phyloP scores from a whole-genome alignment of 2,888 invertebrate genomes.

The Dermolepida albohirtum region DNA sequence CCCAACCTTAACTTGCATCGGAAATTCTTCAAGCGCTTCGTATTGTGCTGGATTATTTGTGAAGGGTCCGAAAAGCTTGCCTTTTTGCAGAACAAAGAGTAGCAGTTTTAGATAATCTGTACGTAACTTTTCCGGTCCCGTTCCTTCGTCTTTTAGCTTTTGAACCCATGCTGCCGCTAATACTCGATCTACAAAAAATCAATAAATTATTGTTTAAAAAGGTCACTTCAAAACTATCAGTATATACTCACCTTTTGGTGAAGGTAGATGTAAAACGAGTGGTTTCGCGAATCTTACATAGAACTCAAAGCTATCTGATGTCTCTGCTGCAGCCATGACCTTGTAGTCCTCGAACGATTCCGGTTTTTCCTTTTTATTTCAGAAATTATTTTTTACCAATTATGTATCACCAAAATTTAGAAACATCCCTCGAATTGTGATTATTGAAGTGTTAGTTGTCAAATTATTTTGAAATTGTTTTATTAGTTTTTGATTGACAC shows the following conservation, averaged over 20 bases:
- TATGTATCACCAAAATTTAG: constrained; percentile 47
- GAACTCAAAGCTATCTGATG: constrained; percentile 60
- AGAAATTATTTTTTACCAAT: constrained; percentile 36
- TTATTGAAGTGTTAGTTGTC: constrained; percentile 43
- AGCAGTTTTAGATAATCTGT: constrained; percentile 65
- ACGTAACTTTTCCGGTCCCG: constrained; percentile 56
- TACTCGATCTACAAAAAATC: constrained; percentile 59
- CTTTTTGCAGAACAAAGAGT: constrained; percentile 63
- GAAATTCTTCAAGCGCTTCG: constrained; percentile 58
- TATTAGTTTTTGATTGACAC: constrained; percentile 39
- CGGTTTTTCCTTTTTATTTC: constrained; percentile 21
- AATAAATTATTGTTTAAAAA: constrained; percentile 1
- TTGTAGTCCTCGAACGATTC: background rate
- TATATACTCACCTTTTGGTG: constrained; percentile 59
- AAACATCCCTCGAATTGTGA: constrained; percentile 44
- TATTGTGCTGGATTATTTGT: constrained; percentile 59
- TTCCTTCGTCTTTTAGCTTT: constrained; percentile 58
- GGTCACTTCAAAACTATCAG: background rate
- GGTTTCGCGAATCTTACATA: constrained; percentile 64
- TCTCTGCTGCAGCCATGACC: constrained; percentile 25
- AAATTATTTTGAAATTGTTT: constrained; percentile 46
- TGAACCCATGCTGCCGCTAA: constrained; percentile 65
- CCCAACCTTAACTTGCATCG: constrained; percentile 55
- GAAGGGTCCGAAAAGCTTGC: constrained; percentile 63
- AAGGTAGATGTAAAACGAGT: constrained; percentile 61